Evolutionary conservation across 2,113 vertebrate genomes (phyloP).

Genomic region (Hippolais icterina): DNA sequence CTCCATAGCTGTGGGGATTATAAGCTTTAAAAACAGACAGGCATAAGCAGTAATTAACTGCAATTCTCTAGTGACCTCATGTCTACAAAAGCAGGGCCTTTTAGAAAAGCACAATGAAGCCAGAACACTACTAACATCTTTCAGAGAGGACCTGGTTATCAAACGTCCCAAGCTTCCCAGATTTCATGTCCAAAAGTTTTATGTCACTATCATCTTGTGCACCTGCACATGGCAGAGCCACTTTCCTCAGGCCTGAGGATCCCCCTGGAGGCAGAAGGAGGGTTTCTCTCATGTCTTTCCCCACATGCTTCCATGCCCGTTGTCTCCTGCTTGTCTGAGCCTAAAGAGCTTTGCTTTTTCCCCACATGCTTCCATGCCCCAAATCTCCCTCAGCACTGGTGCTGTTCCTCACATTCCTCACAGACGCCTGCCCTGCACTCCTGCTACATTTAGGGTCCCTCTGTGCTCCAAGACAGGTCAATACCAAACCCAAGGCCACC

Average conservation of each 20-base stretch:
- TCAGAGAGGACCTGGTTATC: neutral
- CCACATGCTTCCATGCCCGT: neutral
- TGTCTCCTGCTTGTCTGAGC: too few relatives aligned
- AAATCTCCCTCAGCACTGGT: neutral
- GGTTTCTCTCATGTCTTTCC: neutral
- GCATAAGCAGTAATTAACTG: slow-evolving; percentile 37
- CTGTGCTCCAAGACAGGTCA: neutral
- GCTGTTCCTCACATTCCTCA: neutral
- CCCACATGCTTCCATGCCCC: neutral
- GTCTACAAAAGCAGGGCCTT: neutral
- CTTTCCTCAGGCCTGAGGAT: neutral
- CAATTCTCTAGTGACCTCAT: slow-evolving; percentile 22
- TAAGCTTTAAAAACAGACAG: slow-evolving; percentile 5
- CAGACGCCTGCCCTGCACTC: neutral
- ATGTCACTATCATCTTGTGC: neutral
- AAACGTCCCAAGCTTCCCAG: neutral
- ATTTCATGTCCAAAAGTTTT: neutral
- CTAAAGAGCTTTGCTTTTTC: too few relatives aligned
- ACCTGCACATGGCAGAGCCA: neutral
- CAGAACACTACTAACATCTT: neutral
- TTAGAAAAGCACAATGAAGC: neutral
- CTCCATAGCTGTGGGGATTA: slow-evolving; percentile 12
- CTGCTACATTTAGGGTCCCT: neutral
- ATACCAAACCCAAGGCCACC: neutral
- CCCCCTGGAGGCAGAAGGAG: neutral